phyloP scores from a whole-genome alignment of 2,888 invertebrate genomes.

The Xestia xanthographa region DNA sequence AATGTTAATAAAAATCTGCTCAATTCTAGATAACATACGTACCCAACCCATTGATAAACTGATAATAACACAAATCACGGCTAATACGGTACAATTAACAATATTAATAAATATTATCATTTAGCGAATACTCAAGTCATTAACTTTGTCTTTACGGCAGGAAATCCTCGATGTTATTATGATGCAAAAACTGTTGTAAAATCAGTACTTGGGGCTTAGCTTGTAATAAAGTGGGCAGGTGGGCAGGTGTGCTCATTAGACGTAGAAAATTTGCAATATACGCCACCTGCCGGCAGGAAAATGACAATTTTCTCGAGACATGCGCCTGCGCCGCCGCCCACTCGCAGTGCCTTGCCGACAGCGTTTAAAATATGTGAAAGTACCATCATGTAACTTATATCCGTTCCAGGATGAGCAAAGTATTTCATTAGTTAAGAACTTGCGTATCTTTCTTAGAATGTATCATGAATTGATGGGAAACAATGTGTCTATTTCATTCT shows the following conservation, averaged over 20 bases:
- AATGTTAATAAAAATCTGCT: conserved; percentile 12
- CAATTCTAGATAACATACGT: background rate
- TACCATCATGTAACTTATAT: conserved; percentile 29
- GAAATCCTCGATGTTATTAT: conserved; percentile 74
- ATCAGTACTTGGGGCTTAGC: conserved; percentile 62
- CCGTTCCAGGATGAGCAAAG: conserved; percentile 32
- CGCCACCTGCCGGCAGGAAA: conserved; percentile 83
- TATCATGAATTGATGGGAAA: conserved; percentile 21
- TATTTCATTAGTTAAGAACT: conserved; percentile 7
- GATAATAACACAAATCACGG: conserved; percentile 24
- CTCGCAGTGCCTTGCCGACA: conserved; percentile 34
- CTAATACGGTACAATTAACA: conserved; percentile 9
- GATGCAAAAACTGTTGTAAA: conserved; percentile 78
- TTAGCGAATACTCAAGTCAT: conserved; percentile 31
- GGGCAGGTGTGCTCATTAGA: conserved; percentile 75
- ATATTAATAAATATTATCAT: conserved; percentile 34
- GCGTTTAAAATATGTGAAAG: conserved; percentile 60
- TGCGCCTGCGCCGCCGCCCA: conserved; percentile 47
- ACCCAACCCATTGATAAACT: background rate
- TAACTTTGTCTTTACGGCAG: conserved; percentile 62
- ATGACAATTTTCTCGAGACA: conserved; percentile 81
- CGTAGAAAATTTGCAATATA: conserved; percentile 78
- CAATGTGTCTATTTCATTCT: background rate
- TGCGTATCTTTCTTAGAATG: conserved; percentile 1
- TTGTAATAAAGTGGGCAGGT: conserved; percentile 69